Percentiles rank a stretch among this genome's conserved stretches.
Conservation (phyloP, 2,888 invertebrate genomes). For the Agrotis segetum region DNA sequence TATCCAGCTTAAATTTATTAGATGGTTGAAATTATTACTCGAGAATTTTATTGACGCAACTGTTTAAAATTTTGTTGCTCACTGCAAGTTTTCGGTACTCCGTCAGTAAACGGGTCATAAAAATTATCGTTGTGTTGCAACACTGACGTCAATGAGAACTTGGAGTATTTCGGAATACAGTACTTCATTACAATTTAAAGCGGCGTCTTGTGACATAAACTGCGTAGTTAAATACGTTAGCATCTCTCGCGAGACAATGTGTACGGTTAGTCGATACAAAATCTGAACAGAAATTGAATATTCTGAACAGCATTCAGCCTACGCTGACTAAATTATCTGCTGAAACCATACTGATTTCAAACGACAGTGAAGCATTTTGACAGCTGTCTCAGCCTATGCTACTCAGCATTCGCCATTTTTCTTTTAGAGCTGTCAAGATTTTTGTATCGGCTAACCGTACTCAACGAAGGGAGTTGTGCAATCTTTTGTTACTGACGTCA, state of each 20-base stretch:
- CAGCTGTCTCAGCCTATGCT: too few species aligned
- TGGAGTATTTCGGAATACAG: constrained; percentile 30
- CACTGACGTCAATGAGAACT: constrained; percentile 48
- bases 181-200: constrained; percentile 46
- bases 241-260: constrained; percentile 49
- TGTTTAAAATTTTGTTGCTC: constrained; percentile 24
- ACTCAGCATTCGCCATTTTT: too few species aligned
- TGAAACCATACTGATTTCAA: too few species aligned
- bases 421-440: too few species aligned
- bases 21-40: constrained; percentile 26
- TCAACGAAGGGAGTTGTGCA: constrained; percentile 47
- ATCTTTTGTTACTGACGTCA: constrained; percentile 58
- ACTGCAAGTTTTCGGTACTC: constrained; percentile 35
- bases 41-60: constrained; percentile 15
- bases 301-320: too few species aligned
- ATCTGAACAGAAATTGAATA: too few species aligned
- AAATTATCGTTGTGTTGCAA: constrained; percentile 33
- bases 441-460: too few species aligned
- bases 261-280: too few species aligned
- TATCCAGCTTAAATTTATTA: constrained; percentile 4
- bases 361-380: too few species aligned
- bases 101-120: constrained; percentile 38
- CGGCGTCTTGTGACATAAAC: constrained; percentile 27
- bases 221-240: constrained; percentile 32
- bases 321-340: too few species aligned